Evolutionary conservation across 2,113 vertebrate species (phyloP).

Genomic region (Phodopus roborovskii): DNA sequence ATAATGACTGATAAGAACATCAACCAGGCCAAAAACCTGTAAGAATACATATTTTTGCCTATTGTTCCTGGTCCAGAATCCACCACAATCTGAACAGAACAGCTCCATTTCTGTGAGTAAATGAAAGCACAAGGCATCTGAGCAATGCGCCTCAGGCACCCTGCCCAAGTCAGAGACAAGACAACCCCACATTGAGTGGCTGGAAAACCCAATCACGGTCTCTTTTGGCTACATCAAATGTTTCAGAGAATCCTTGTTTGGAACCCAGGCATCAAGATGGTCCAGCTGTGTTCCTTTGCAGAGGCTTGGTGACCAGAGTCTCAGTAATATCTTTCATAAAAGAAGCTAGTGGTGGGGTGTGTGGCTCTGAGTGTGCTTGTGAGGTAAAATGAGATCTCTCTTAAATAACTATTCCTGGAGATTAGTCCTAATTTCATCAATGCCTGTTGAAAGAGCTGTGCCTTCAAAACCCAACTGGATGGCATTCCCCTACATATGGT

Average conservation of each 20-base stretch:
- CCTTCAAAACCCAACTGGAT: too few relatives aligned
- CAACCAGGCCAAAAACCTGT: background rate
- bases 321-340: background rate
- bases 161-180: background rate
- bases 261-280: background rate
- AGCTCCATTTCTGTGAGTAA: background rate
- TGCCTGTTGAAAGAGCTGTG: background rate
- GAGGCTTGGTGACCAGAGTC: background rate
- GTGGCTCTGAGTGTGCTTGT: background rate
- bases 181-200: background rate
- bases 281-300: background rate
- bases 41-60: background rate
- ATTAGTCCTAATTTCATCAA: background rate
- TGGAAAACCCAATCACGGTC: background rate
- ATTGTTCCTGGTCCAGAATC: background rate
- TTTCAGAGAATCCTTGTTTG: background rate
- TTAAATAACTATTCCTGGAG: background rate
- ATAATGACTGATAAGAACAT: background rate
- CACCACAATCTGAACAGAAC: background rate
- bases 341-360: background rate
- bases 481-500: too few relatives aligned
- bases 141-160: background rate
- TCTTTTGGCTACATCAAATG: background rate
- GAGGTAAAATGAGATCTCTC: background rate
- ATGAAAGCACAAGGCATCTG: background rate